A percentile compares a stretch with the other conserved stretches of the same genome.
Conservation (phyloP, 2,113 vertebrate genomes). For the Epinephelus moara region DNA sequence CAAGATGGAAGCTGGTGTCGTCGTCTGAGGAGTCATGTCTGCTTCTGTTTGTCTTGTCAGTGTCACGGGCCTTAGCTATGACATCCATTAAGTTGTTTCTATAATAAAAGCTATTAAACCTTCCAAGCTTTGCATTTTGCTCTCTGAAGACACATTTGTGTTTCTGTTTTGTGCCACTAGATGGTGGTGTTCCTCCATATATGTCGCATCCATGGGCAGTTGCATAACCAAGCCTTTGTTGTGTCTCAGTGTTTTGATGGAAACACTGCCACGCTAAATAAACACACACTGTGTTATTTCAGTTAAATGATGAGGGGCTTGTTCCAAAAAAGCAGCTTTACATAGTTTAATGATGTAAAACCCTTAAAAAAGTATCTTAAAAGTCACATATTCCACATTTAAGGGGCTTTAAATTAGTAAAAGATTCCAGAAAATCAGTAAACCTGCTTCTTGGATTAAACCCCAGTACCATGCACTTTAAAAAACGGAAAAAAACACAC, state of each 20-base stretch:
- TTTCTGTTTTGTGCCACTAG: slow-evolving; percentile 29
- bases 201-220: neutral
- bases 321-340: slow-evolving; percentile 12
- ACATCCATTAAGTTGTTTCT: neutral
- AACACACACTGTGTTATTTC: slow-evolving; percentile 30
- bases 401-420: neutral
- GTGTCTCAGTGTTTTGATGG: slow-evolving; percentile 14
- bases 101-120: slow-evolving; percentile 48
- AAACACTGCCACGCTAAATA: slow-evolving; percentile 36
- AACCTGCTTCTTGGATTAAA: slow-evolving; percentile 24
- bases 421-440: slow-evolving; percentile 33
- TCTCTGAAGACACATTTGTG: neutral
- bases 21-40: neutral
- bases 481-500: slow-evolving; percentile 7
- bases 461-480: slow-evolving; percentile 28
- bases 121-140: neutral
- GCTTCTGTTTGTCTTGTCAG: neutral
- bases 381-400: neutral
- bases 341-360: neutral
- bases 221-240: slow-evolving; percentile 51
- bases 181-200: slow-evolving; percentile 42
- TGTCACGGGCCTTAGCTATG: neutral
- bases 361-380: neutral
- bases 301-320: slow-evolving; percentile 14
- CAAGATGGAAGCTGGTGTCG: neutral